Base-by-base conservation (phyloP, 2,113 vertebrate species). In the Poicephalus gulielmi region DNA sequence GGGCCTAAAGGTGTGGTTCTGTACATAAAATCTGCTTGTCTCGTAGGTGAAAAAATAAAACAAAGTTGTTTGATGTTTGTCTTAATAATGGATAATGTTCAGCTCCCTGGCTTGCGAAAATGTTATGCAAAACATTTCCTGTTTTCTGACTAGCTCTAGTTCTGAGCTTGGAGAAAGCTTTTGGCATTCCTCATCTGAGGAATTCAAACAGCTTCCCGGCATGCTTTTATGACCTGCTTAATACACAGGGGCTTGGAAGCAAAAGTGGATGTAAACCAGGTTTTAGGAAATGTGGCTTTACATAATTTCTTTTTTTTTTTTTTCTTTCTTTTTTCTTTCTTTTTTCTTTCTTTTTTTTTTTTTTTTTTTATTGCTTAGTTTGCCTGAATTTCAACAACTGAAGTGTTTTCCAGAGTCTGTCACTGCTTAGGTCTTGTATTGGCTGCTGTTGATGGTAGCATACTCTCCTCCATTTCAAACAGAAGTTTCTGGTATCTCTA, bases 61-160 rank as follows among this genome's bases (percentile, higher is more conserved):
- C 1, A 10, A 59, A 59, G 11, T 87, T 64, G 33, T 55, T 94
- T 92, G 5, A 2, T 64, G 12, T 63, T 57, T 82, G 12, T 83
- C 64, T 91, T 89, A 68, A 83, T 88, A 63, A 84, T 44, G 55
- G 60, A 64, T 91, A 84, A 71, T 37, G 13, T 73, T 92, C 91
- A 91, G 66, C 74, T 95, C 57, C 57, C 31, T 95, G 93, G 77
- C 84, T 95, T 85, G 62, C 17, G 64, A 66, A 94, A 92, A 59
- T 3, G 11, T 94, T 88, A 90, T 86, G 83, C 55, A 96, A 95
- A 96, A 90, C 60, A 86, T 86, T 96, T 96, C 90, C 94, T 95
- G 92, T 95, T 96, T 96, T 96, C 88, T 94, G 64, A 77, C 67
- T 67, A 90, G 93, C 85, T 90, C 37, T 91, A 60, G 66, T 76